These are phyloP conservation scores for Chrysolina americana DNA, from an alignment of 2,888 invertebrate species.

Conservation along the genomic window DNA sequence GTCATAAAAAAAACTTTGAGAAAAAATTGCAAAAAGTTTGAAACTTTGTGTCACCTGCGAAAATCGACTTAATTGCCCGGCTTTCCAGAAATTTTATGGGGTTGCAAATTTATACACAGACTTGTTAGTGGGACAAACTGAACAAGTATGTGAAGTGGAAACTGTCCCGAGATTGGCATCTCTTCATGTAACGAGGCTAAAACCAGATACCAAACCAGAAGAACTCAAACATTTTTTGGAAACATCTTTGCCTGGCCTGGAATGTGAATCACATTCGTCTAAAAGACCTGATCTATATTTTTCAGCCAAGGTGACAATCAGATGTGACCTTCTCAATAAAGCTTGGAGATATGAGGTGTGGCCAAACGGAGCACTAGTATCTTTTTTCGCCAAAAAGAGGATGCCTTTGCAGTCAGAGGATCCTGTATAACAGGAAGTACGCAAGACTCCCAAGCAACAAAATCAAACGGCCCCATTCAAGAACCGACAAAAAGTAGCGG, in stretches of 20 bases:
- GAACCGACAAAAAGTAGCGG: conserved; percentile 1
- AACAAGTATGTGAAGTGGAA: conserved; percentile 11
- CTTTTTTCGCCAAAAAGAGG: not conserved
- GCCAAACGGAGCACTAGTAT: no score
- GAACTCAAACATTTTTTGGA: not conserved
- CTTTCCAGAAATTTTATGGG: no score
- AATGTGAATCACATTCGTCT: not conserved
- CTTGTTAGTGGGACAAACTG: not conserved
- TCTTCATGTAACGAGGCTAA: conserved; percentile 10
- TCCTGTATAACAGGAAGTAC: conserved; percentile 7
- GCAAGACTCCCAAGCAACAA: not conserved
- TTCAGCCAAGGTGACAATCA: not conserved
- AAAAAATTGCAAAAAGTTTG: no score
- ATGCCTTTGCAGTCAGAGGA: conserved; percentile 13
- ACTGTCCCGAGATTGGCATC: conserved; percentile 9
- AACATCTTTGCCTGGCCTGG: not conserved
- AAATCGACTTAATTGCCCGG: no score
- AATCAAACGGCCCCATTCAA: conserved; percentile 6
- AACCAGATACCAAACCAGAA: not conserved
- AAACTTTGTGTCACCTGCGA: no score
- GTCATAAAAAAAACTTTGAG: no score
- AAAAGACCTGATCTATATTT: not conserved
- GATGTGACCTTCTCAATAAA: not conserved
- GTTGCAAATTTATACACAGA: no score
- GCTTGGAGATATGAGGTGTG: not conserved